A percentile compares a stretch with the other conserved stretches of the same genome.
phyloP scores from a whole-genome alignment of 2,797 vertebrate species.

The Kryptolebias ocellatus region DNA sequence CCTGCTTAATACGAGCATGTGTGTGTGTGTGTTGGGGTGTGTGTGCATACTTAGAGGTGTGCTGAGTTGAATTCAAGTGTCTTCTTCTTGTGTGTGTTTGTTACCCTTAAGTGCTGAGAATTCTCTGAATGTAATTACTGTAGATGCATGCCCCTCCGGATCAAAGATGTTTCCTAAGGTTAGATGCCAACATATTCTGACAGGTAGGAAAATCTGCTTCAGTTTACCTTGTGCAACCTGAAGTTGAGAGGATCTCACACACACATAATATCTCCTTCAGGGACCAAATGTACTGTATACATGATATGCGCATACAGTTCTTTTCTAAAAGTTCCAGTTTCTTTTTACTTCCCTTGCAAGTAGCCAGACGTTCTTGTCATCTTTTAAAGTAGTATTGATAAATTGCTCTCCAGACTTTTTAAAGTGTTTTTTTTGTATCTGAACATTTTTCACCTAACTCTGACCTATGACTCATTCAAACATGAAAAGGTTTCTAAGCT shows the following conservation, averaged over 20 bases:
- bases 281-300: no score
- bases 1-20: conserved; percentile 6
- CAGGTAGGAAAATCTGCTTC: conserved; percentile 37
- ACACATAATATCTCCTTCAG: background rate
- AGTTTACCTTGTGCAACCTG: conserved; percentile 33
- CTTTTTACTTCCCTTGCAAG: no score
- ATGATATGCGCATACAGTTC: background rate
- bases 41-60: conserved; percentile 3
- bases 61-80: no score
- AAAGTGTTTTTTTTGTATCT: background rate
- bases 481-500: background rate
- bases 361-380: no score
- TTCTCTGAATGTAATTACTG: conserved; percentile 16
- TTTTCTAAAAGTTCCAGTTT: no score
- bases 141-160: conserved; percentile 36
- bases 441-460: background rate
- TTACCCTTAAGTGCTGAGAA: background rate
- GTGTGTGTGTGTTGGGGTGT: conserved; percentile 8
- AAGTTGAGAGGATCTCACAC: conserved; percentile 6
- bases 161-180: conserved; percentile 30
- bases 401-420: background rate
- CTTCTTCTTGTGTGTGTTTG: background rate
- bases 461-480: background rate
- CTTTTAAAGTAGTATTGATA: no score
- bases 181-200: conserved; percentile 40